Evolutionary conservation across 2,113 vertebrate species (phyloP).

Genomic region (Trachemys scripta): DNA sequence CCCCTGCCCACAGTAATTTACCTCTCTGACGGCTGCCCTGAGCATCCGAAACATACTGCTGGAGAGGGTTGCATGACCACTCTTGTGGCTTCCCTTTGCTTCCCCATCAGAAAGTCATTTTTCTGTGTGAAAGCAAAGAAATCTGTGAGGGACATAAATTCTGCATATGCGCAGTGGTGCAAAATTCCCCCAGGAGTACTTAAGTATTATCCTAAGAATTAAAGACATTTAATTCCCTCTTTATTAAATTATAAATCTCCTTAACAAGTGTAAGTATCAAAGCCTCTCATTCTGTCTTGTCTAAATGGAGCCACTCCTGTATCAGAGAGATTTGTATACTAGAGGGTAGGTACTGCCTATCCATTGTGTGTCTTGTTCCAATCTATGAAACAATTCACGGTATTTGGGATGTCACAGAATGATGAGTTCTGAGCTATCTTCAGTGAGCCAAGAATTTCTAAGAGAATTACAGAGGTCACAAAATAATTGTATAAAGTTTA

Average conservation of each 20-base stretch:
- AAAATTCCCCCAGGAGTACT: no score
- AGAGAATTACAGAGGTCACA: not conserved
- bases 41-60: no score
- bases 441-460: conserved; percentile 11
- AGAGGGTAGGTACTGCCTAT: not conserved
- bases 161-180: no score
- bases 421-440: conserved; percentile 22
- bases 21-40: no score
- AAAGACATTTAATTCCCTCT: not conserved
- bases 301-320: conserved; percentile 1
- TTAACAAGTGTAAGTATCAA: fast-evolving
- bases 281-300: not conserved
- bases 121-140: no score
- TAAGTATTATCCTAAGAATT: not conserved
- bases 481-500: not conserved
- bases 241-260: not conserved
- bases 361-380: not conserved
- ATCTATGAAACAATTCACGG: fast-evolving
- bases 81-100: no score
- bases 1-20: no score
- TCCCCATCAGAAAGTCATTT: no score
- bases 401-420: not conserved
- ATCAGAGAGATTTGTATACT: not conserved
- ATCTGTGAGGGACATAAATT: no score
- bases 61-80: no score